phyloP scores from a whole-genome alignment of 30 jellyfish, hydroid and myxozoan species.

The Cassiopea andromeda region DNA sequence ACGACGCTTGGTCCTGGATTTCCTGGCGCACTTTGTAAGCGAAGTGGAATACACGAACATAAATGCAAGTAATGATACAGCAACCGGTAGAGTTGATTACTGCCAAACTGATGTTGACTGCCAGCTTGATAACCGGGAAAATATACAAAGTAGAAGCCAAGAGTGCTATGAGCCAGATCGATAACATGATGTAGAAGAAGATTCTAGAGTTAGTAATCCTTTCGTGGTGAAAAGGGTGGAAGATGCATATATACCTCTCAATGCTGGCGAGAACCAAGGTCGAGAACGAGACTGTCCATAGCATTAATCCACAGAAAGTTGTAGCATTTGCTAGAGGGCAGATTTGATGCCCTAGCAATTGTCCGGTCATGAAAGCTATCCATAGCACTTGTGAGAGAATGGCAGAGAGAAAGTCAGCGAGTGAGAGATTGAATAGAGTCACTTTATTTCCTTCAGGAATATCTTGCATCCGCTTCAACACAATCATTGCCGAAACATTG shows the following conservation, averaged over 20 bases:
- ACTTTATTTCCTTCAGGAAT: conserved; percentile 12
- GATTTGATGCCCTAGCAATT: not conserved
- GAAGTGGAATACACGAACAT: not conserved
- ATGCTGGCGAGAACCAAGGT: conserved; percentile 22
- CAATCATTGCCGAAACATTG: conserved; percentile 6
- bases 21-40: conserved; percentile 27
- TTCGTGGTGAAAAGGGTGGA: conserved; percentile 16
- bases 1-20: conserved; percentile 10
- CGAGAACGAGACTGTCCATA: conserved; percentile 18
- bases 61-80: not conserved
- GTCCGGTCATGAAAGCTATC: conserved; percentile 10
- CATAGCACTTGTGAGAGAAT: conserved; percentile 1
- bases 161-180: not conserved
- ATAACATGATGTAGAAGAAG: not conserved
- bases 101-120: not conserved
- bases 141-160: not conserved
- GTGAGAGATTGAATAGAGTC: not conserved
- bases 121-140: not conserved
- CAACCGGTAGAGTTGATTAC: not conserved
- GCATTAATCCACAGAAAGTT: not conserved
- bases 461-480: not conserved
- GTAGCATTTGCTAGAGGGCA: conserved; percentile 9
- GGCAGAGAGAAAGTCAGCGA: conserved; percentile 22
- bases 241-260: conserved; percentile 29
- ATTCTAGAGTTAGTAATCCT: not conserved